Evolutionary conservation across 2,888 invertebrate species (phyloP), one percentile per base, ranked within the genome.

Genomic region (Pachycephus smyrnensis): DNA sequence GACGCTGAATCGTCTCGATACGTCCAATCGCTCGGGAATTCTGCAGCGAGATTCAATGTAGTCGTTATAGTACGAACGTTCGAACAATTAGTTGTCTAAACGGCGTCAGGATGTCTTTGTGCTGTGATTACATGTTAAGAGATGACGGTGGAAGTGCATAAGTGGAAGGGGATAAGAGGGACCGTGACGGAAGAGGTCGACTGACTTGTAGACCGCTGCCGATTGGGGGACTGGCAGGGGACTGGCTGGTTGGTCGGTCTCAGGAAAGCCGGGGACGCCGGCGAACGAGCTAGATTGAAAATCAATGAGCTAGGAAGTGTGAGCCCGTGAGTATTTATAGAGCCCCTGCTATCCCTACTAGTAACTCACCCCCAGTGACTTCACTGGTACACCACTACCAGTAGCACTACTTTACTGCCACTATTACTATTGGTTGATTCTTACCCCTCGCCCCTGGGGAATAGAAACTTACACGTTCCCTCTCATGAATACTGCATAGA

Each of bases 291-390:
- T 84, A 81, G 85, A 87, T 86, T 86, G 86, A 86, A 87, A 87
- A 87, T 86, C 87, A 87, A 87, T 87, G 87, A 86, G 83, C 84
- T 85, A 83, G 79, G 80, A 83, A 84, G 85, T 82, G 83, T 77
- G 81, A 83, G 82, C 79, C 80, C 81, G 81, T 74, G 80, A 83
- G 82, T 85, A 83, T 85, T 84, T 84, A 84, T 83, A 83, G 82
- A 80, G 79, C 74, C 77, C 31, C 69, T 75, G 55, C 55, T 55
- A 23, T 55, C 23, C 55, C 55, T 55, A 6, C 55, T 55, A 23
- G 55, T 23, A 55, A 23, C 55, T 55, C 55, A 55, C 9, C 55
- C 55, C 55, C 55, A 55, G 55, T 9, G 55, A 55, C 55, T 23
- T 55, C 55, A 55, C 55, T 55, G 55, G 23, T 9, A 55, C 55